These are phyloP conservation scores for Poecilobothrus nobilitatus DNA, from an alignment of 2,888 invertebrate genomes.

Conservation along the genomic window DNA sequence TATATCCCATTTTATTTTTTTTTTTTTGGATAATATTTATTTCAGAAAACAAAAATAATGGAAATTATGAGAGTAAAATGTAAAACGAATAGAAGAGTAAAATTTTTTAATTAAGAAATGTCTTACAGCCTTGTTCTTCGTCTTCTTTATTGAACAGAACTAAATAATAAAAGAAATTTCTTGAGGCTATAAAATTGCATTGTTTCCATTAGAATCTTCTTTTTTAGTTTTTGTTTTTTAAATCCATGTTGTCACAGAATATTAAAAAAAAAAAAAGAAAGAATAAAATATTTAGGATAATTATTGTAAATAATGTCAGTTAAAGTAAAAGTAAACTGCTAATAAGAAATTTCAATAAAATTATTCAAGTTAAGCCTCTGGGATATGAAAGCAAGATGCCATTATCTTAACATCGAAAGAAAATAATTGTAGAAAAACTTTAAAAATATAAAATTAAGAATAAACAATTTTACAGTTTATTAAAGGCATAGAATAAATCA, in stretches of 20 bases:
- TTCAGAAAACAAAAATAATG: not conserved
- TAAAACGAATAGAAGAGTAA: not conserved
- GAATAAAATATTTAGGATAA: not conserved
- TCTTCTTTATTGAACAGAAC: not conserved
- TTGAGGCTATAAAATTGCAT: not conserved
- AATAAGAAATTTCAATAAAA: too few relatives aligned
- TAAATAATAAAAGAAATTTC: not conserved
- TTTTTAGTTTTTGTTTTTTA: too few relatives aligned
- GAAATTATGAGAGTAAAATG: not conserved
- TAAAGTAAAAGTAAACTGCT: not conserved
- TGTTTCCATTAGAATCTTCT: not conserved
- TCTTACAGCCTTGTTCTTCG: not conserved
- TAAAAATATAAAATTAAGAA: too few relatives aligned
- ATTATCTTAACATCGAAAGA: not conserved
- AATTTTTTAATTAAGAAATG: not conserved
- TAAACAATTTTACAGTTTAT: too few relatives aligned
- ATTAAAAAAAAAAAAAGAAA: not conserved
- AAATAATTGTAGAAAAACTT: too few relatives aligned
- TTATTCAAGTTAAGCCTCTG: too few relatives aligned
- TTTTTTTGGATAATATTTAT: not conserved
- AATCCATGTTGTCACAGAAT: too few relatives aligned
- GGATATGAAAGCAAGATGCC: not conserved
- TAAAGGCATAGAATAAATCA: too few relatives aligned
- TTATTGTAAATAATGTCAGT: too few relatives aligned
- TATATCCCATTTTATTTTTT: too few relatives aligned